These are phyloP conservation scores for Ibidorhyncha struthersii DNA, from an alignment of 2,113 vertebrate species.

Conservation along the genomic window DNA sequence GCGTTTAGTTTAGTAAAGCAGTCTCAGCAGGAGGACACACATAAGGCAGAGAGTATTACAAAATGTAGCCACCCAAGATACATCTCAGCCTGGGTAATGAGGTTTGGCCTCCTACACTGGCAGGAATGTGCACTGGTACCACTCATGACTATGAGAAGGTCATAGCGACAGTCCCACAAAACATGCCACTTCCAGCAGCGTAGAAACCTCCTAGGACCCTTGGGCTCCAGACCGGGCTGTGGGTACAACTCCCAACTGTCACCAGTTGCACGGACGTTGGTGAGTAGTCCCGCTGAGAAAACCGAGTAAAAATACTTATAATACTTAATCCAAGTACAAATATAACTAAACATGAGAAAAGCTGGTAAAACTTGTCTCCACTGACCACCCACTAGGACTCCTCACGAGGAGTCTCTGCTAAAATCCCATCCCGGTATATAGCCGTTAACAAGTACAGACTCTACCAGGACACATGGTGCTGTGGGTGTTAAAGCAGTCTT, in stretches of 20 bases:
- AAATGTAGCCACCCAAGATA: background rate
- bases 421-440: slow-evolving; percentile 9
- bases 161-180: background rate
- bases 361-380: background rate
- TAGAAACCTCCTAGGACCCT: background rate
- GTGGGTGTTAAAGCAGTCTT: slow-evolving; percentile 48
- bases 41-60: background rate
- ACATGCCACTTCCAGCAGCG: background rate
- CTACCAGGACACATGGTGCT: slow-evolving; percentile 40
- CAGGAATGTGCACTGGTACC: background rate
- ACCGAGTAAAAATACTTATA: background rate
- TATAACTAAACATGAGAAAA: background rate
- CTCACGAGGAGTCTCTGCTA: background rate
- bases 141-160: background rate
- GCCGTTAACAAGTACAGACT: slow-evolving; percentile 11
- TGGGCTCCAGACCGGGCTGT: background rate
- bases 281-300: background rate
- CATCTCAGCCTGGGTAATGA: background rate
- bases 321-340: background rate
- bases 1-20: background rate
- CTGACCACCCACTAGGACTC: slow-evolving; percentile 37
- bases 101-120: background rate
- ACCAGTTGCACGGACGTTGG: background rate
- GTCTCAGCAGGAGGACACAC: background rate
- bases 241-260: background rate